Percentiles rank a stretch among this genome's conserved stretches.
phyloP scores from a whole-genome alignment of 2,888 invertebrate genomes.

The Hermaeophaga mercurialis region DNA sequence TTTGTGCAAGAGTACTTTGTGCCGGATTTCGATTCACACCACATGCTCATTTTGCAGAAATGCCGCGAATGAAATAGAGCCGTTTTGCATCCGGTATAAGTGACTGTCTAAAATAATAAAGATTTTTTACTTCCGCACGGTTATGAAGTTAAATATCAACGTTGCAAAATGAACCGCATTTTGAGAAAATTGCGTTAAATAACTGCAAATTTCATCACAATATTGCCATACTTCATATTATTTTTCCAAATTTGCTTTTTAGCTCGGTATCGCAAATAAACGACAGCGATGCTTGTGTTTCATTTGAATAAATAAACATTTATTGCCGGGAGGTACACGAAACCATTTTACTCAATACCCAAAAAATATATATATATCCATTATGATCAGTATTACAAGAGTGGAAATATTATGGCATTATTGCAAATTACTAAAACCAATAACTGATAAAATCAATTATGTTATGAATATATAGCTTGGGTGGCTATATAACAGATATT shows the following conservation, averaged over 20 bases:
- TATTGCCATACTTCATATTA: no score
- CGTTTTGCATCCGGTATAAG: neutral
- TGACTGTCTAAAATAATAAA: neutral
- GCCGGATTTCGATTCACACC: conserved; percentile 10
- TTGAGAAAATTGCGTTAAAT: no score
- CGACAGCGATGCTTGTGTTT: neutral
- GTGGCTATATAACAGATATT: no score
- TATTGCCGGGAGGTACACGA: neutral
- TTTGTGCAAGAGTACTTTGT: conserved; percentile 18
- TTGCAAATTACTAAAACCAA: neutral
- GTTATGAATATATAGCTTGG: no score
- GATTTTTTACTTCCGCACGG: no score
- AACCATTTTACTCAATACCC: neutral
- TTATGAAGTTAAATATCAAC: no score
- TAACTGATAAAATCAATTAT: no score
- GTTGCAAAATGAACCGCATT: no score
- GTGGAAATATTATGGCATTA: neutral
- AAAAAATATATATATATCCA: neutral
- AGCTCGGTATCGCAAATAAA: neutral
- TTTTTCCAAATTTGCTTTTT: neutral
- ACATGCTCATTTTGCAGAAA: conserved; percentile 2
- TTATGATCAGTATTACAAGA: neutral
- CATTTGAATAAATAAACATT: neutral
- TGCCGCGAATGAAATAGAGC: neutral
- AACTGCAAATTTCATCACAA: no score